Percentiles rank a stretch among this genome's conserved stretches.
These are phyloP conservation scores for Cephonodes hylas DNA, from an alignment of 2,888 invertebrate genomes.

Conservation along the genomic window DNA sequence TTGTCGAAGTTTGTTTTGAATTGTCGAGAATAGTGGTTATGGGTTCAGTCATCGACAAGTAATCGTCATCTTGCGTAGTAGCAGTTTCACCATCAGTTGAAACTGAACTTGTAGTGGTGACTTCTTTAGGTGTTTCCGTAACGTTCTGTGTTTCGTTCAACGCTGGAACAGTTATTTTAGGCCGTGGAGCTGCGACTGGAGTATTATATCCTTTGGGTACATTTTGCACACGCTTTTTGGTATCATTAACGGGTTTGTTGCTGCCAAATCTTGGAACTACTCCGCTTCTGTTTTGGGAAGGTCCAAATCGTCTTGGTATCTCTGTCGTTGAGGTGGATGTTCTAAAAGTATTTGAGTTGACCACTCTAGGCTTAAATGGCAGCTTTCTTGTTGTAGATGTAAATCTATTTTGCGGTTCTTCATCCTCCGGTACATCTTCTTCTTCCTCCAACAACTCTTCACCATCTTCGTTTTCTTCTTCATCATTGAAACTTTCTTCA, in stretches of 20 bases:
- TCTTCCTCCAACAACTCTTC: conserved; percentile 40
- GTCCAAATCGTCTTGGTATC: conserved; percentile 49
- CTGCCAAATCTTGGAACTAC: conserved; percentile 53
- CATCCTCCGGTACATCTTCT: conserved; percentile 46
- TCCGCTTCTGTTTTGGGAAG: conserved; percentile 56
- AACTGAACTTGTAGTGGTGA: conserved; percentile 37
- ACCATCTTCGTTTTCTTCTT: conserved; percentile 43
- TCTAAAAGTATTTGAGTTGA: conserved; percentile 72
- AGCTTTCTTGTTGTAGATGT: conserved; percentile 56
- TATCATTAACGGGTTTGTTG: conserved; percentile 52
- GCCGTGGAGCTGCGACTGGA: conserved; percentile 29
- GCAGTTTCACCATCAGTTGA: conserved; percentile 39
- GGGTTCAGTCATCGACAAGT: conserved; percentile 56
- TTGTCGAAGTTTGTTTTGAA: conserved; percentile 47
- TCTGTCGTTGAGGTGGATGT: conserved; percentile 68
- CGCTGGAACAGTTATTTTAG: conserved; percentile 19
- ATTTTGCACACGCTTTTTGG: conserved; percentile 69
- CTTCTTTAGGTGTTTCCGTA: conserved; percentile 35
- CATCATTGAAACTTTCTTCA: conserved; percentile 25
- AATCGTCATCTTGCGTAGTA: conserved; percentile 63
- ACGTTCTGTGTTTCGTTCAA: conserved; percentile 29
- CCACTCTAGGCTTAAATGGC: conserved; percentile 55
- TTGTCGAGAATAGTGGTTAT: conserved; percentile 42
- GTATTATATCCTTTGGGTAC: conserved; percentile 63
- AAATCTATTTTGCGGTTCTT: conserved; percentile 37